Evolutionary conservation across 1,140 invertebrate genomes (phyloP), one percentile per base, ranked within the genome.

Genomic region (Tetranychus cinnabarinus): DNA sequence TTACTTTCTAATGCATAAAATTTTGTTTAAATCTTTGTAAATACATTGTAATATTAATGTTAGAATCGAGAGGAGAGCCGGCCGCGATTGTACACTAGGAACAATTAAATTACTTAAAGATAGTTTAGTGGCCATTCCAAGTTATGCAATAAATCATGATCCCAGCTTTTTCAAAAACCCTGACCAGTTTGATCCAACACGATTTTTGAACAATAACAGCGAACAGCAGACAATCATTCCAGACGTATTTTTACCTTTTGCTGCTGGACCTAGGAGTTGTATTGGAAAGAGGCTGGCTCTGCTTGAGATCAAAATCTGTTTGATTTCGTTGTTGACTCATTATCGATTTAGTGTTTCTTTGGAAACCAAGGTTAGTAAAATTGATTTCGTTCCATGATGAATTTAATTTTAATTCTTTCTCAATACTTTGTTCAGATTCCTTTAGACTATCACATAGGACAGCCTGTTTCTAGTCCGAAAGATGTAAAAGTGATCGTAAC

Each of bases 151-250:
- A 45, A 83, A 86, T 61, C 73, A 75, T n/a, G 77, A 81, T 72
- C 72, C 75, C 1, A 66, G 75, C 2, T 71, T 75, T 64, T 82
- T 74, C 71, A 72, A 76, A 2, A 77, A 85, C 70, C 85, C 86
- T 0, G 82, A 86, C 60, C 75, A 83, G 66, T 88, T 87, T 72
- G 68, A 79, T 34, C 77, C 79, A 12, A 78, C 81, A 62, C 69
- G 80, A 68, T 81, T 65, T 64, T 10, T 52, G 33, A 10, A n/a
- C 39, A 42, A 42, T 8, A 52, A n/a, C n/a, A n/a, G 50, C 7
- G 23, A 52, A 52, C 50, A 52, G 23, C 10, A 74, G 77, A 61
- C 71, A 72, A 52, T 61, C 64, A 3, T 42, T 66, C 6, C 60
- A 67, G 2, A 66, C 73, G 47, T 71, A 76, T 7, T 74, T 63